phyloP scores from a whole-genome alignment of 23 tunicate species.

The Diplosoma virens region DNA sequence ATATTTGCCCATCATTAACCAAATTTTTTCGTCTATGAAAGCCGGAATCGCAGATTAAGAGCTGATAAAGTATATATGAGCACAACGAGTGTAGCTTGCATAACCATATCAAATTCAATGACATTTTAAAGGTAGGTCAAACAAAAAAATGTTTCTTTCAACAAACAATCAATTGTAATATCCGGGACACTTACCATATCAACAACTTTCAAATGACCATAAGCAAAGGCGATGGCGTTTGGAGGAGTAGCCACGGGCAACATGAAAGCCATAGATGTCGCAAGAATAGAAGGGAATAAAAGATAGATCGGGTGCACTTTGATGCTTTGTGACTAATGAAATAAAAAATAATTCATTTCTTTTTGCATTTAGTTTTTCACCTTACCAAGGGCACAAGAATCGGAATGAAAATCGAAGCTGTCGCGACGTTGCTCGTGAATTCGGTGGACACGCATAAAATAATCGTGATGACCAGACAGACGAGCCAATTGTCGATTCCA shows the following conservation, averaged over 20 bases:
- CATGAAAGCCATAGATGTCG: conserved; percentile 81
- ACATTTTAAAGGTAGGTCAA: neutral
- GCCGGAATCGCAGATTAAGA: no score
- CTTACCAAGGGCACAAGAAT: conserved; percentile 52
- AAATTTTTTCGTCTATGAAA: no score
- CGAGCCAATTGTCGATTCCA: conserved; percentile 50
- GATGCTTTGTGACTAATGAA: conserved; percentile 52
- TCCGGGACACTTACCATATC: conserved; percentile 75
- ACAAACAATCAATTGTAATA: no score
- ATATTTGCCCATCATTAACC: no score
- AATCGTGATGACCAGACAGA: conserved; percentile 45
- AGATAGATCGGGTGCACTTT: conserved; percentile 74
- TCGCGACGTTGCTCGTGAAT: conserved; percentile 54
- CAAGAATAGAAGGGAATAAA: conserved; percentile 68
- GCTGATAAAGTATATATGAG: no score
- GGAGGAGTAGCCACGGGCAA: conserved; percentile 92
- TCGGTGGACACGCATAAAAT: conserved; percentile 54
- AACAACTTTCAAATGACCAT: conserved; percentile 69
- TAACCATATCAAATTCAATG: neutral
- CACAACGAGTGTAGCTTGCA: no score
- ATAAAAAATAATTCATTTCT: neutral
- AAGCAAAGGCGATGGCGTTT: conserved; percentile 89
- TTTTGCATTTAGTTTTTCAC: neutral
- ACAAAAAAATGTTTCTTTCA: neutral
- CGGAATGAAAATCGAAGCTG: conserved; percentile 55